Evolutionary conservation across 2,888 invertebrate genomes (phyloP), one percentile per base, ranked within the genome.

Genomic region (Apeira syringaria): DNA sequence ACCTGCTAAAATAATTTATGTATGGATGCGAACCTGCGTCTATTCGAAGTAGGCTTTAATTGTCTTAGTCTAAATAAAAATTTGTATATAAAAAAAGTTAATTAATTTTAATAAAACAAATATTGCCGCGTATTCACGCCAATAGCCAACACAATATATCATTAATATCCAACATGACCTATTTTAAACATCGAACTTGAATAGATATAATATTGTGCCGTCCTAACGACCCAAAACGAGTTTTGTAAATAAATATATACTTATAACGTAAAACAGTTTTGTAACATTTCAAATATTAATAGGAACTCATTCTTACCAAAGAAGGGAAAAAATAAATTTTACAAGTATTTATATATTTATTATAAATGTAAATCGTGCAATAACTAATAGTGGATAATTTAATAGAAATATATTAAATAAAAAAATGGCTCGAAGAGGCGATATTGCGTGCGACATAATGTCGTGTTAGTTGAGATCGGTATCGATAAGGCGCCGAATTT

Each of bases 311-410:
- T 79, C 82, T 83, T 85, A 87, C 85, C 81, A 85, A 85, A 88
- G 78, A 86, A 82, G 84, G 72, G 85, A 76, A 86, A 77, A 74
- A 72, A 79, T 48, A 81, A 87, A 87, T 87, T 86, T 86, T 88
- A 87, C 87, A 89, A 89, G 85, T 89, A 89, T 87, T 88, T 88
- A 88, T 89, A 87, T 88, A 88, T 89, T 87, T 88, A 90, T 88
- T 87, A 80, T 87, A 84, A 86, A 86, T 87, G 80, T 88, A 89
- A 90, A 89, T 86, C 80, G 90, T 90, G 90, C 90, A 90, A 90
- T 90, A 90, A 90, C 77, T 87, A 83, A 89, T 90, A 90, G 88
- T 68, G 82, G 74, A 80, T 88, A 88, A 89, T 84, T 84, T 85
- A 86, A 80, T 80, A 73, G 83, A 85, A 85, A 84, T 81, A 83